phyloP scores from a whole-genome alignment of 2,113 vertebrate species.

The Chloropsis hardwickii region DNA sequence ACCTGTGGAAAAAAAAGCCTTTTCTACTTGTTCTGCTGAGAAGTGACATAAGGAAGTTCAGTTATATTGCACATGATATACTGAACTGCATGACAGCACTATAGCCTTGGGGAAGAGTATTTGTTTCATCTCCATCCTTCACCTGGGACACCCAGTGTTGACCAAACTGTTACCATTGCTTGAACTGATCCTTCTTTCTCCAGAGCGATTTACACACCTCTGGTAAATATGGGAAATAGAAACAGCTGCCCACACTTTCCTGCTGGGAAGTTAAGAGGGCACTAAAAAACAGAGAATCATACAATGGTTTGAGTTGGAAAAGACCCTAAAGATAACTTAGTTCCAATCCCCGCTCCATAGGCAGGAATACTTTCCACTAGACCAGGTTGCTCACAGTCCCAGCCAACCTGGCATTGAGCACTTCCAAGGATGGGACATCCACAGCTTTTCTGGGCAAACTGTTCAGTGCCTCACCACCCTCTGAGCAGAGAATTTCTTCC shows the following conservation, averaged over 20 bases:
- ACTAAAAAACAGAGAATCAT: background rate
- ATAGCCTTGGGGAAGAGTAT: background rate
- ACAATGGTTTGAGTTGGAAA: background rate
- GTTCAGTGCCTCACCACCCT: background rate
- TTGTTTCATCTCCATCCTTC: background rate
- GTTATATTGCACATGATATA: too few relatives aligned
- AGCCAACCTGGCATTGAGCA: background rate
- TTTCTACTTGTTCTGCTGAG: background rate
- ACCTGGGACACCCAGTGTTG: background rate
- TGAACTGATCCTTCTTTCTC: background rate
- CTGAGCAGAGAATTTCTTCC: background rate
- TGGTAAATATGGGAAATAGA: background rate
- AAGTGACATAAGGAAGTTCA: background rate
- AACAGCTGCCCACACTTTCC: background rate
- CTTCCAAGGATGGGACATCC: background rate
- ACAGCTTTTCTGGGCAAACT: background rate
- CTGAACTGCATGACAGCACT: background rate
- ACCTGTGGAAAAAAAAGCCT: background rate
- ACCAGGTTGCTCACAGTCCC: background rate
- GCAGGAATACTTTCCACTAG: background rate
- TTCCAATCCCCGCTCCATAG: background rate
- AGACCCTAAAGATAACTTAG: background rate
- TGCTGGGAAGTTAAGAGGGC: background rate
- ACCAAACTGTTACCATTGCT: background rate
- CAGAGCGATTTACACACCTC: background rate